These are phyloP conservation scores for Galemys pyrenaicus DNA, from an alignment of 2,113 vertebrate species.

Conservation along the genomic window DNA sequence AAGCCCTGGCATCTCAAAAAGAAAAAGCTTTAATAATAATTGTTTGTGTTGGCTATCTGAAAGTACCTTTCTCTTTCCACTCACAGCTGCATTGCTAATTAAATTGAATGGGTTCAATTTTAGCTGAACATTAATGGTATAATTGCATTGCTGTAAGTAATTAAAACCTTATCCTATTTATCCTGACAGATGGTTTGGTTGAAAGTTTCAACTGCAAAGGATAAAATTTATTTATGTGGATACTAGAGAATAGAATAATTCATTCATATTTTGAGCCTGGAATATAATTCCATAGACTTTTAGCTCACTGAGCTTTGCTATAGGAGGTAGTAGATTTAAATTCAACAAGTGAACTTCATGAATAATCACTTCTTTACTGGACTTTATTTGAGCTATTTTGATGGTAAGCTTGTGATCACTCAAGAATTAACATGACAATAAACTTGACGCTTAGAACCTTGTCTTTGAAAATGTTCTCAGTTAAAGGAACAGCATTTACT, in stretches of 20 bases:
- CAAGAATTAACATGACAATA: neutral
- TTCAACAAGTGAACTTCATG: neutral
- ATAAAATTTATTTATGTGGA: slow-evolving; percentile 74
- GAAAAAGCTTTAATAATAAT: slow-evolving; percentile 45
- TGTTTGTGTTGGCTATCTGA: slow-evolving; percentile 65
- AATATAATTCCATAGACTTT: slow-evolving; percentile 56
- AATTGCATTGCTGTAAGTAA: slow-evolving; percentile 82
- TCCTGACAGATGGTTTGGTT: slow-evolving; percentile 80
- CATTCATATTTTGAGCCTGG: slow-evolving; percentile 61
- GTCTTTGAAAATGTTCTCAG: neutral
- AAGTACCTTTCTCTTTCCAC: slow-evolving; percentile 50
- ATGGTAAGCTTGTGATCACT: neutral
- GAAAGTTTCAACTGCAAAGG: slow-evolving; percentile 74
- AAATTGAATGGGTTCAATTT: slow-evolving; percentile 81
- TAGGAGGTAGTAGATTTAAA: neutral
- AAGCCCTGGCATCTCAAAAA: neutral
- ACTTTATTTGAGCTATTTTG: slow-evolving; percentile 1
- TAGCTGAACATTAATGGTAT: slow-evolving; percentile 80
- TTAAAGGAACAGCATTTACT: neutral
- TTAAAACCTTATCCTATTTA: slow-evolving; percentile 81
- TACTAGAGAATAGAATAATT: slow-evolving; percentile 64
- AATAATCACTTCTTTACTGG: neutral
- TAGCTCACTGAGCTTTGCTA: slow-evolving; percentile 30
- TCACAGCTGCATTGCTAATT: slow-evolving; percentile 80
- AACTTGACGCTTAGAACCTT: slow-evolving; percentile 39